Base-by-base conservation (phyloP, 2,888 invertebrate species). In the Xestia c-nigrum region DNA sequence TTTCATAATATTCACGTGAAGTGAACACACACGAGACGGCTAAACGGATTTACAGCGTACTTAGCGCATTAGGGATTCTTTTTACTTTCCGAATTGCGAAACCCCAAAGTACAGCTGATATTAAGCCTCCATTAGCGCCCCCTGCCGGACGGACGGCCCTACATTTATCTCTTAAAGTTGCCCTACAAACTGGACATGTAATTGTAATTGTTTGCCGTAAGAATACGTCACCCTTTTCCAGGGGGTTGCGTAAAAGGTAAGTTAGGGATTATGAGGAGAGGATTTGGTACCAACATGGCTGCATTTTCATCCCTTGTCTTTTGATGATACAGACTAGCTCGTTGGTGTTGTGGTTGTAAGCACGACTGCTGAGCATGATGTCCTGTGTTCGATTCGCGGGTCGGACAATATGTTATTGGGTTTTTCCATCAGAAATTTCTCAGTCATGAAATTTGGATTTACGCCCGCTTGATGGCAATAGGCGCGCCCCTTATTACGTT, bases 41-140 rank as follows among this genome's bases (percentile, higher is more conserved):
- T 85, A 84, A 84, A 75, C 72, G 85, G 84, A 85, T 85, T 85
- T 74, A 63, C 76, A 63, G 52, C 66, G 78, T 83, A 81, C 85
- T 86, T 79, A 86, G 75, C 83, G 76, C 74, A 86, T 86, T 86
- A 86, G 52, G 85, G 74, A 87, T 87, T 85, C 87, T 78, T 84
- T 87, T 87, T 87, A 84, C 78, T 80, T 81, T 80, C 55, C 61
- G 82, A 80, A 85, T 79, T 79, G 74, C 81, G 79, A 84, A 85
- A 81, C 76, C 83, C 70, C 66, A 78, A 77, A 81, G 76, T 75
- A 80, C 40, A 70, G 76, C 77, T 75, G 74, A 81, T 81, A 81
- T 81, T 84, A 84, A 84, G 79, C 74, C 65, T 79, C 84, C 85
- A 85, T 85, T 85, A 85, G 80, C 80, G 80, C 78, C 74, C 69